These are phyloP conservation scores for Parazoanthus swiftii DNA, from an alignment of 92 coral and sea anemone species.

Conservation along the genomic window DNA sequence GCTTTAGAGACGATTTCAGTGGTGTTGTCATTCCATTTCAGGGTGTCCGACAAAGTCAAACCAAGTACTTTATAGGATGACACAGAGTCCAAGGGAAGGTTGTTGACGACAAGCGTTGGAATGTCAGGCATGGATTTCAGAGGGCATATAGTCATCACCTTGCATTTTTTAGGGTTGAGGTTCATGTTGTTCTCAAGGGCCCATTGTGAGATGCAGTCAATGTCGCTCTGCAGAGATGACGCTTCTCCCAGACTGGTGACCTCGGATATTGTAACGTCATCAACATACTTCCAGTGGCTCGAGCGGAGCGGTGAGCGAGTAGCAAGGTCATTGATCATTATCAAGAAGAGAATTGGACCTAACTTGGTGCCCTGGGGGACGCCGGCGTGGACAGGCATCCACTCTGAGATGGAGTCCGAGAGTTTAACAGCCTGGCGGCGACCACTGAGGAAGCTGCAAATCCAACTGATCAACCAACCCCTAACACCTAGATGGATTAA, in stretches of 20 bases:
- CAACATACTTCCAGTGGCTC: neutral
- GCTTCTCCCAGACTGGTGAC: neutral
- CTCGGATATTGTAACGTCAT: neutral
- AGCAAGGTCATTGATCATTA: neutral
- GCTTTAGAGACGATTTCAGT: neutral
- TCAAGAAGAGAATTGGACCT: neutral
- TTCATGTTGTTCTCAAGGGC: neutral
- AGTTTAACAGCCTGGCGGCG: conserved; percentile 38
- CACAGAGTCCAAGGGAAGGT: conserved; percentile 3
- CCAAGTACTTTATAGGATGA: conserved; percentile 7
- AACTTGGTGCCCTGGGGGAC: neutral
- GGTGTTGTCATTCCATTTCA: conserved; percentile 10
- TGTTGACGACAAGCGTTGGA: neutral
- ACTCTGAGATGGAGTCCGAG: neutral
- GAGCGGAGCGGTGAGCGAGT: neutral
- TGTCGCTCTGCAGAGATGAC: neutral
- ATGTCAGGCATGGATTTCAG: neutral
- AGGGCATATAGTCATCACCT: neutral
- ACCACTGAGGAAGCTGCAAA: conserved; percentile 35
- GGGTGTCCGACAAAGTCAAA: neutral
- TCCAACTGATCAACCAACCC: conserved; percentile 19
- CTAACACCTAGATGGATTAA: neutral
- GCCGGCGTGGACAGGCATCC: neutral
- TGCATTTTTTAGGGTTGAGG: conserved; percentile 3
- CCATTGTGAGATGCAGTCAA: neutral